Base-by-base conservation (phyloP, 1,140 invertebrate species). In the Melipona quadrifasciata region DNA sequence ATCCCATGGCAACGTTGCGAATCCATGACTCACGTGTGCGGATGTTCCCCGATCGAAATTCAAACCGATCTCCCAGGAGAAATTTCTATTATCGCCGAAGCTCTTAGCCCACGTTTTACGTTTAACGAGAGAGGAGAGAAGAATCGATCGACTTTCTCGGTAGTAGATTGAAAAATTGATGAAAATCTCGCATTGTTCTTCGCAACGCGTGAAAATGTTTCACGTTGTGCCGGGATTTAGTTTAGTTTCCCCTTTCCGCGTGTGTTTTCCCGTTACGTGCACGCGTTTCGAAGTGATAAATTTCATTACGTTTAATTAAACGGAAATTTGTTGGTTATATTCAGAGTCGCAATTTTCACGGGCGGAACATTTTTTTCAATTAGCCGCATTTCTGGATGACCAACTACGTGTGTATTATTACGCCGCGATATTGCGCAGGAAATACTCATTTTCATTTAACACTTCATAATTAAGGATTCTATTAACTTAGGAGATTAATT, bases 31-130 rank as follows among this genome's bases (percentile, higher is more conserved):
- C 61, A 74, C 70, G 53, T 61, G 76, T 65, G 39, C 31, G 61
- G 39, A 58, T 83, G 31, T 71, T 34, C 55, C 67, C 17, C 24
- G 80, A 84, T 74, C 61, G 53, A 87, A 87, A 80, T 80, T 55
- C 51, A 39, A 53, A 17, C n/a, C 16, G 39, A 81, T 31, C 24
- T 68, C 64, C 73, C 73, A 24, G 10, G 81, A 83, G 81, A n/a
- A 53, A 78, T 39, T n/a, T 24, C 16, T 31, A 27, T 19, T 39
- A 39, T 78, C 47, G 55, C 34, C 5, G 24, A 76, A 51, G 8
- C 39, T 57, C 24, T 64, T 57, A 51, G 2, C 1, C 10, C 24
- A 6, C 51, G 51, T 58, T 67, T 70, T 16, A 17, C 65, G 27
- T 78, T 58, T 83, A 83, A 83, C 53, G 34, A 77, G 64, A 68